Evolutionary conservation across 92 coral and sea anemone species (phyloP).

Genomic region (Isaurus tuberculatus): DNA sequence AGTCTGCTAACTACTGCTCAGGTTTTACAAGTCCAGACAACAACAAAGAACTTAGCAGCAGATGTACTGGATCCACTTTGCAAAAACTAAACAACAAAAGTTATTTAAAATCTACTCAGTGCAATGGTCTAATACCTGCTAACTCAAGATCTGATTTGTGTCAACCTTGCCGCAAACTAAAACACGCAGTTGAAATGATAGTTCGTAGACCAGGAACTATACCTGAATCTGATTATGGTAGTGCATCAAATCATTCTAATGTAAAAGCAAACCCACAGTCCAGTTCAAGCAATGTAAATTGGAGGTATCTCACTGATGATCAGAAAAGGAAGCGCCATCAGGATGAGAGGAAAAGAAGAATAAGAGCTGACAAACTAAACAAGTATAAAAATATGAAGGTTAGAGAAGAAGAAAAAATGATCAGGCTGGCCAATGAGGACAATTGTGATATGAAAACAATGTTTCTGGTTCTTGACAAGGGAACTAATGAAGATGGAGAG

Average conservation of each 20-base stretch:
- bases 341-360: conserved; percentile 49
- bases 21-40: too few species aligned
- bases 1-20: too few species aligned
- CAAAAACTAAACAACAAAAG: too few species aligned
- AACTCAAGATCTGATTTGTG: not conserved
- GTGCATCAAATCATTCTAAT: too few species aligned
- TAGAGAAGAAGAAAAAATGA: conserved; percentile 51
- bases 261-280: too few species aligned
- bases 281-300: not conserved
- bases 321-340: conserved; percentile 35
- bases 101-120: too few species aligned
- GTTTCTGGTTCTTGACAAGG: conserved; percentile 55
- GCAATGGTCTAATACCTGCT: too few species aligned
- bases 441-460: conserved; percentile 52
- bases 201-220: not conserved
- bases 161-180: not conserved
- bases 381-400: conserved; percentile 39
- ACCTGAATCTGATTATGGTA: too few species aligned
- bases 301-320: conserved; percentile 12
- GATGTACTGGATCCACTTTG: too few species aligned
- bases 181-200: conserved; percentile 21
- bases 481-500: conserved; percentile 31
- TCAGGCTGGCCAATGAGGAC: conserved; percentile 36
- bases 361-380: conserved; percentile 55
- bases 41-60: too few species aligned